phyloP scores from a whole-genome alignment of 1,140 invertebrate genomes.

The Heliconius congener region DNA sequence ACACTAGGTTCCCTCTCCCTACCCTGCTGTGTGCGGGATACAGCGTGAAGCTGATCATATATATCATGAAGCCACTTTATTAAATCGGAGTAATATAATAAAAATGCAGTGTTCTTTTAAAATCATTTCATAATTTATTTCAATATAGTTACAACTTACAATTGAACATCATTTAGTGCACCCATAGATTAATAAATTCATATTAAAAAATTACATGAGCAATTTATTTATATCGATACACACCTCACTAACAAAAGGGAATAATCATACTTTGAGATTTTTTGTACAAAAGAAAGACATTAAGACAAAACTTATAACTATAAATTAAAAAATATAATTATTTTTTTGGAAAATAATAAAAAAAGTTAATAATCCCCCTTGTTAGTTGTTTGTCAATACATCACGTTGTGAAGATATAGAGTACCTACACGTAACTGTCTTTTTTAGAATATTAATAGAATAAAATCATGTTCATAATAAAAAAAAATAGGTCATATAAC shows the following conservation, averaged over 20 bases:
- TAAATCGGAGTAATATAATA: background rate
- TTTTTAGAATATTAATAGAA: too few relatives aligned
- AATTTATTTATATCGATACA: conserved; percentile 29
- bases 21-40: too few relatives aligned
- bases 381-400: background rate
- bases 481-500: too few relatives aligned
- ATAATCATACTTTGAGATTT: background rate
- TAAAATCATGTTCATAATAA: too few relatives aligned
- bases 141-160: conserved; percentile 29
- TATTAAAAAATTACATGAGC: conserved; percentile 32
- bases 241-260: background rate
- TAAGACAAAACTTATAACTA: too few relatives aligned
- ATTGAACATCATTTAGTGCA: conserved; percentile 32
- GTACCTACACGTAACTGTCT: background rate
- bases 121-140: conserved; percentile 37
- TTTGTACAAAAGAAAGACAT: background rate
- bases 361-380: background rate
- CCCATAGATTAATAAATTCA: conserved; percentile 29
- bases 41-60: too few relatives aligned
- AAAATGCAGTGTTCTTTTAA: conserved; percentile 25
- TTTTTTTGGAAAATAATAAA: too few relatives aligned
- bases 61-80: background rate
- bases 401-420: background rate
- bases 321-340: too few relatives aligned
- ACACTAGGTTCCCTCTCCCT: too few relatives aligned